Evolutionary conservation across 2,888 invertebrate species (phyloP).

Genomic region (Morpho deidamia): DNA sequence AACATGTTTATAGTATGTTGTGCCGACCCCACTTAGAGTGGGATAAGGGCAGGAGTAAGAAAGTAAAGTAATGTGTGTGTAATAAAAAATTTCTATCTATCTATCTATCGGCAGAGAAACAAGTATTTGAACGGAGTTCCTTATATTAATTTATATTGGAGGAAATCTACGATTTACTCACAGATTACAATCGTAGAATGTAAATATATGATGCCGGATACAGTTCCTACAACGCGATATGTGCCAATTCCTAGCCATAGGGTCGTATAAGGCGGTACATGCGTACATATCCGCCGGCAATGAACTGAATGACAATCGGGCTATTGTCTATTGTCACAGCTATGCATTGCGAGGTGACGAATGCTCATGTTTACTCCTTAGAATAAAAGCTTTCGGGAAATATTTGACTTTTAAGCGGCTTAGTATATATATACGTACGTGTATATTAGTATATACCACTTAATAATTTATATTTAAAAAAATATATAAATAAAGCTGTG

Average conservation of each 20-base stretch:
- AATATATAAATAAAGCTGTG: too few relatives aligned
- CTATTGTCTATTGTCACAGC: constrained; percentile 52
- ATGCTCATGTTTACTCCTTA: constrained; percentile 3
- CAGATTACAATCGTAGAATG: constrained; percentile 9
- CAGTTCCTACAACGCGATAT: constrained; percentile 10
- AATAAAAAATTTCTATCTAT: too few relatives aligned
- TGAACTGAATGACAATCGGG: constrained; percentile 60
- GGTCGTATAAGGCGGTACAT: constrained; percentile 22
- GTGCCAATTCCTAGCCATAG: constrained; percentile 11
- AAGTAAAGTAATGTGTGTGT: too few relatives aligned
- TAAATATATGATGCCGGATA: constrained; percentile 13
- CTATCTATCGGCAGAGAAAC: too few relatives aligned
- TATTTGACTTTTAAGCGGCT: not conserved
- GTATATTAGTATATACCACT: not conserved
- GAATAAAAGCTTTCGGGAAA: not conserved
- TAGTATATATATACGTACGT: not conserved
- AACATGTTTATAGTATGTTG: too few relatives aligned
- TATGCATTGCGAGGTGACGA: constrained; percentile 4
- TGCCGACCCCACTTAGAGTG: too few relatives aligned
- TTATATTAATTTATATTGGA: too few relatives aligned
- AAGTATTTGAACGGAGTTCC: too few relatives aligned
- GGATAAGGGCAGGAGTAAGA: too few relatives aligned
- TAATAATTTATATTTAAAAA: too few relatives aligned
- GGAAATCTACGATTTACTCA: not conserved
- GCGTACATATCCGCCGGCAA: constrained; percentile 53